Percentiles rank a stretch among this genome's conserved stretches.
Evolutionary conservation across 2,888 invertebrate genomes (phyloP).

Genomic region (Folsomia manolachei): DNA sequence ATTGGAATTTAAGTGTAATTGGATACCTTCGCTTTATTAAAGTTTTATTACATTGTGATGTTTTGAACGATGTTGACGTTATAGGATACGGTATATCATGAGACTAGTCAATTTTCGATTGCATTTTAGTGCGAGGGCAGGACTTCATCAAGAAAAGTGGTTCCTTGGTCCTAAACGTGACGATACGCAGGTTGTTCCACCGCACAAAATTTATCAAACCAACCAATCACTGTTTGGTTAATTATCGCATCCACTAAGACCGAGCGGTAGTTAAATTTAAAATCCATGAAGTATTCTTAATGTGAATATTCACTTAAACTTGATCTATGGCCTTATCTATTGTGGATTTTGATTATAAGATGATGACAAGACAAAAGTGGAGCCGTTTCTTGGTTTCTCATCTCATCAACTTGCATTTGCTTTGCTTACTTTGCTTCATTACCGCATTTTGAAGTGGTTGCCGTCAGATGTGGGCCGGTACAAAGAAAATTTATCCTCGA

Average conservation of each 20-base stretch:
- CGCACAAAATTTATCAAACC: too few species aligned
- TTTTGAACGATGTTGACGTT: too few species aligned
- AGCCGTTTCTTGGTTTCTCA: neutral
- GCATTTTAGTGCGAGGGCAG: too few species aligned
- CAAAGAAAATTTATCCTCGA: slow-evolving; percentile 21
- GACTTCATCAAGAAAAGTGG: too few species aligned
- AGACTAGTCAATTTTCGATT: too few species aligned
- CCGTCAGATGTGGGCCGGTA: neutral
- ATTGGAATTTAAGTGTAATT: neutral
- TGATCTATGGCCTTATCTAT: neutral
- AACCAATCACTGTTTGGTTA: too few species aligned
- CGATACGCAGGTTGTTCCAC: too few species aligned
- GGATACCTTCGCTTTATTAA: neutral
- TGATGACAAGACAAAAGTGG: slow-evolving; percentile 21
- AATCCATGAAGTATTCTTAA: too few species aligned
- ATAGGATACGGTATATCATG: too few species aligned
- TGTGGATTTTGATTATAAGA: slow-evolving; percentile 8
- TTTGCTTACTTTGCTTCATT: neutral
- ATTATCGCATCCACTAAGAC: too few species aligned
- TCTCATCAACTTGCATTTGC: neutral
- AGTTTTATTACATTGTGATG: neutral
- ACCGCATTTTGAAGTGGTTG: neutral
- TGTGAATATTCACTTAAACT: neutral
- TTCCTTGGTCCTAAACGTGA: too few species aligned
- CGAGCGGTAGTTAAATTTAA: too few species aligned